These are phyloP conservation scores for Eupsittula cactorum DNA, from an alignment of 2,113 vertebrate genomes.

Conservation along the genomic window DNA sequence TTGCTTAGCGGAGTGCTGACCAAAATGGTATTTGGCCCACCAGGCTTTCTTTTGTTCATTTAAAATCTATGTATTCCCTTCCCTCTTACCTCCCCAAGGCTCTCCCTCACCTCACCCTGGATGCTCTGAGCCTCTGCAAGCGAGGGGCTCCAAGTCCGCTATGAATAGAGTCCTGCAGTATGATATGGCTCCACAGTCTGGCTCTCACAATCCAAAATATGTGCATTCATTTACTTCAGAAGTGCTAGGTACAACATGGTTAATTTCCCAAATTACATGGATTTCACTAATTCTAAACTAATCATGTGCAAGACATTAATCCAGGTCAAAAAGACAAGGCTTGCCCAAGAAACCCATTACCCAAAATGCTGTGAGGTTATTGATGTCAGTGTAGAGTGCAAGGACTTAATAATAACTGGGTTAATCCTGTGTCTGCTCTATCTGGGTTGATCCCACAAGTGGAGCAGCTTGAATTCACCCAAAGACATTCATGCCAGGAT, in stretches of 20 bases:
- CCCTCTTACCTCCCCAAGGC: not conserved
- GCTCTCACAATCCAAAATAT: not conserved
- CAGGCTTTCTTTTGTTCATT: not conserved
- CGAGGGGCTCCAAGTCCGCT: not conserved
- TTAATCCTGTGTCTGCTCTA: slow-evolving; percentile 22
- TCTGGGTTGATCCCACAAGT: not conserved
- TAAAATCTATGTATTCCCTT: not conserved
- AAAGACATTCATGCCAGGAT: not conserved
- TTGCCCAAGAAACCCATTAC: not conserved
- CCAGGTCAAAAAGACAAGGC: not conserved
- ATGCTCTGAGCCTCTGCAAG: not conserved
- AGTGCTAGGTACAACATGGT: not conserved
- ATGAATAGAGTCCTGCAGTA: not conserved
- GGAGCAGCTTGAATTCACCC: not conserved
- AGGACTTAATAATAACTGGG: not conserved
- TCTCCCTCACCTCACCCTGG: not conserved
- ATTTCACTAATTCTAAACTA: not conserved
- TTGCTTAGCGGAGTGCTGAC: not conserved
- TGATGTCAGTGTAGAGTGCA: not conserved
- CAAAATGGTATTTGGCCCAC: not conserved
- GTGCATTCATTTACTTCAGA: not conserved
- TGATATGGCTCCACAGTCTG: not conserved
- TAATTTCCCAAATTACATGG: not conserved
- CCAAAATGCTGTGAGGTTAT: not conserved
- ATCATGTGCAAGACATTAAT: not conserved